A percentile compares a stretch with the other conserved stretches of the same genome.
Conservation (phyloP, 2,113 vertebrate species). For the Nycticryphes semicollaris region DNA sequence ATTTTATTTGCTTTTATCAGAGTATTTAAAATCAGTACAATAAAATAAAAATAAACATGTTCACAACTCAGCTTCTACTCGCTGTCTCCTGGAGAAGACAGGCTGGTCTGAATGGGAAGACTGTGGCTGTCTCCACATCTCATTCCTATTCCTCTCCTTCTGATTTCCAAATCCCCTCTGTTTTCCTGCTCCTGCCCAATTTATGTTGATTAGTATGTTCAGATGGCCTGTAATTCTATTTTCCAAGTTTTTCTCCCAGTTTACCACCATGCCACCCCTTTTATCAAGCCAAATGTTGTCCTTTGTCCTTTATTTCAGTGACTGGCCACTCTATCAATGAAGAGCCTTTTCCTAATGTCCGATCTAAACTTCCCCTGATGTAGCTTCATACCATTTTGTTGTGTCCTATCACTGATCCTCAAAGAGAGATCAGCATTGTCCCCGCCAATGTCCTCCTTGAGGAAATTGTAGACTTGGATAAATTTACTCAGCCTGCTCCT, state of each 20-base stretch:
- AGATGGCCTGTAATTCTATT: not conserved
- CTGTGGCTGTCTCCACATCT: not conserved
- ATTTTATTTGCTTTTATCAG: not conserved
- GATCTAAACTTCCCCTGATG: too few relatives aligned
- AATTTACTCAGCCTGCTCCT: too few relatives aligned
- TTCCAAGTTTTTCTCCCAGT: not conserved
- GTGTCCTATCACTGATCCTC: too few relatives aligned
- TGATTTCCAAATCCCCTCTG: not conserved
- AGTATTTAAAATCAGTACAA: not conserved
- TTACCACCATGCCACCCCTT: not conserved
- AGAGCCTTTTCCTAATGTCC: too few relatives aligned
- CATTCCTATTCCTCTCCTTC: not conserved
- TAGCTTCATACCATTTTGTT: too few relatives aligned
- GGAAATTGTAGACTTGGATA: too few relatives aligned
- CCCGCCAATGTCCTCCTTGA: too few relatives aligned
- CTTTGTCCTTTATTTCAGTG: not conserved
- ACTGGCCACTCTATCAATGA: too few relatives aligned
- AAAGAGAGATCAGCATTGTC: too few relatives aligned
- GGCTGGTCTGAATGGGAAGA: not conserved
- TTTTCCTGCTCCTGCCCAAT: not conserved
- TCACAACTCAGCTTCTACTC: not conserved
- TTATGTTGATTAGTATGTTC: not conserved
- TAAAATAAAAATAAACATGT: not conserved
- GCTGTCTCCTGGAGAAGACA: not conserved
- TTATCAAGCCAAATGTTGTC: not conserved